phyloP scores from a whole-genome alignment of 2,797 vertebrate genomes.

The Monodelphis domestica region DNA sequence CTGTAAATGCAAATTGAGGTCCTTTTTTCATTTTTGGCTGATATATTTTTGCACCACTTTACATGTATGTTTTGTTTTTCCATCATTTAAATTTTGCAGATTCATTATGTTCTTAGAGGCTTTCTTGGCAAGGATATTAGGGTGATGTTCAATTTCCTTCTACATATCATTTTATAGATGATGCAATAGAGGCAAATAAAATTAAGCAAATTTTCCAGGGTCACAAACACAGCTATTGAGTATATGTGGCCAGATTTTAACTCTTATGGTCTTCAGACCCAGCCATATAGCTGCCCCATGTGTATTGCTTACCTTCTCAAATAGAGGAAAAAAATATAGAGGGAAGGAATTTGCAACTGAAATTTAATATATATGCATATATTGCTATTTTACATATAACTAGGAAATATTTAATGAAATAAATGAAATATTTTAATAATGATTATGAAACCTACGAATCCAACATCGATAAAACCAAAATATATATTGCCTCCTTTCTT shows the following conservation, averaged over 20 bases:
- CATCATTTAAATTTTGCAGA: too few relatives aligned
- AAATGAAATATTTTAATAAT: background rate
- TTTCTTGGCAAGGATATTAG: too few relatives aligned
- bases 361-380: too few relatives aligned
- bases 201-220: too few relatives aligned
- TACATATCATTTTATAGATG: too few relatives aligned
- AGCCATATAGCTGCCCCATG: too few relatives aligned
- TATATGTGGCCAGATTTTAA: too few relatives aligned
- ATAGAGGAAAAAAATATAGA: background rate
- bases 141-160: too few relatives aligned
- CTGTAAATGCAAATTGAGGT: background rate
- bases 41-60: background rate
- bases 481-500: background rate
- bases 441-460: background rate
- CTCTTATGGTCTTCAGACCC: too few relatives aligned
- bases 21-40: background rate
- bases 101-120: too few relatives aligned
- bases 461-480: background rate
- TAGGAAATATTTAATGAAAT: background rate
- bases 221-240: too few relatives aligned
- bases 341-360: background rate
- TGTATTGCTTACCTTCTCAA: background rate
- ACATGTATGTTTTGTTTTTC: background rate
- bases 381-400: background rate
- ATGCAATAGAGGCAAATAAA: too few relatives aligned